These are phyloP conservation scores for Erebia palarica DNA, from an alignment of 2,888 invertebrate genomes.

Conservation along the genomic window DNA sequence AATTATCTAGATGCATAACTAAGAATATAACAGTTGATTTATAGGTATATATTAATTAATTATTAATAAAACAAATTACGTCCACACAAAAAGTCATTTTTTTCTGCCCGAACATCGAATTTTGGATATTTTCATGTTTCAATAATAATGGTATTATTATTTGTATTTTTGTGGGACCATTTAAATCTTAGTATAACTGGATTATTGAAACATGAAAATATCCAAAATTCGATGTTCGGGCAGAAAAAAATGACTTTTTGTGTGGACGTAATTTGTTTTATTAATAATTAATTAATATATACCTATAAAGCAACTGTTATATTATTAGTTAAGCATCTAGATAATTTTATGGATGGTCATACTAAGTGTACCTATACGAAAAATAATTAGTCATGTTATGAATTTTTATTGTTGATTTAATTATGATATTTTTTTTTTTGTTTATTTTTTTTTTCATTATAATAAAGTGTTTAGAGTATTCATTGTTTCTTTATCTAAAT, in stretches of 20 bases:
- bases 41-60: neutral
- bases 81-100: too few relatives aligned
- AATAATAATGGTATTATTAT: too few relatives aligned
- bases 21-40: neutral
- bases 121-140: too few relatives aligned
- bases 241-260: too few relatives aligned
- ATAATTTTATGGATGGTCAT: neutral
- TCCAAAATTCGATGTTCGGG: too few relatives aligned
- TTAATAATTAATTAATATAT: neutral
- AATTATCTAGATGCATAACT: neutral
- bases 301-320: neutral
- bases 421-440: conserved; percentile 13
- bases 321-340: neutral
- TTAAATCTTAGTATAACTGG: too few relatives aligned
- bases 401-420: conserved; percentile 24
- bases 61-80: neutral
- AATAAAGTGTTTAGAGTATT: conserved; percentile 47
- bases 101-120: too few relatives aligned
- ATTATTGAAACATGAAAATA: too few relatives aligned
- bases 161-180: too few relatives aligned
- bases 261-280: neutral
- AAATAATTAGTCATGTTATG: conserved; percentile 10
- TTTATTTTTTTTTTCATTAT: conserved; percentile 44
- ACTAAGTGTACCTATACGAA: neutral
- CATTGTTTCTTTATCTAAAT: conserved; percentile 43